Evolutionary conservation across 2,888 invertebrate genomes (phyloP), one percentile per base, ranked within the genome.

Genomic region (Rhogogaster chlorosoma): DNA sequence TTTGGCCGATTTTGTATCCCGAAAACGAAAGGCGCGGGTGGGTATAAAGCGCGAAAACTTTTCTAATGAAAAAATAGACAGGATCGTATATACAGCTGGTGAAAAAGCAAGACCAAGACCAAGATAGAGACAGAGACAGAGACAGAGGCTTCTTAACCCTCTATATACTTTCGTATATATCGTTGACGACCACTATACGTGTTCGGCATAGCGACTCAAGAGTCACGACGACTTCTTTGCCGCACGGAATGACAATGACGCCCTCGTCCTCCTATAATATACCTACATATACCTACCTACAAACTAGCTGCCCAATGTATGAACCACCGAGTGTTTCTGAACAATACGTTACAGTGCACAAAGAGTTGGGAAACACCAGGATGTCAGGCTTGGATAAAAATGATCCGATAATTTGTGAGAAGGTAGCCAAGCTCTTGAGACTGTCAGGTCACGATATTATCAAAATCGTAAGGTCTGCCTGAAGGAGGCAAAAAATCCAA

Each of bases 121-220:
- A 36, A 36, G 36, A 1, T 5, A 3, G 5, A 80, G 61, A 61
- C 61, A 80, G 80, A 36, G 36, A 1, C 36, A 3, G 5, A 80
- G 61, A 61, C 61, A 80, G 80, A 38, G 61, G 38, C 80, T 80
- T 38, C 61, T 80, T 5, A 61, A 80, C 57, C 61, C 36, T 29
- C 77, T 29, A n/a, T 77, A 77, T 32, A 77, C 77, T 77, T 77
- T 77, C 36, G 45, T 45, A 61, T 45, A 61, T 80, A 80, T 80
- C 57, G 32, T 80, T 38, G 80, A 80, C 80, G 80, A 80, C 80
- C 80, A 61, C 38, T 26, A 61, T 80, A 80, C 80, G 80, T 80
- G 80, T 80, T 80, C 80, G 80, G 80, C 36, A 80, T 80, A 61
- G 80, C 57, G 61, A 80, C 12, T 80, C 38, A 26, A n/a, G 61